phyloP scores from a whole-genome alignment of 1,140 invertebrate genomes.

The Atta texana region DNA sequence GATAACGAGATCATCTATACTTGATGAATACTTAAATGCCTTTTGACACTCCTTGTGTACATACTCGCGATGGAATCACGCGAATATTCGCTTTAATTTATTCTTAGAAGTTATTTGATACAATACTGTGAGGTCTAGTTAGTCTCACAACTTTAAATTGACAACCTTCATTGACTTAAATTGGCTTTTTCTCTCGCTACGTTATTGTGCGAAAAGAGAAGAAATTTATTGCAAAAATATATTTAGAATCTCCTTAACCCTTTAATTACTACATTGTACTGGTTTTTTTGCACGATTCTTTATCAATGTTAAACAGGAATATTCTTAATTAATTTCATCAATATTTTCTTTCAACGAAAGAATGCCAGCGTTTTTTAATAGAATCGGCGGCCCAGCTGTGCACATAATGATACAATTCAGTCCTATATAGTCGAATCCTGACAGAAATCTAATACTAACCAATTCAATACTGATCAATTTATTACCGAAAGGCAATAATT shows the following conservation, averaged over 20 bases:
- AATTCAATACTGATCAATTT: too few relatives aligned
- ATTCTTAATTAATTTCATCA: not conserved
- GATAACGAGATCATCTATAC: slow-evolving; percentile 62
- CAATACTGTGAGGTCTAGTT: not conserved
- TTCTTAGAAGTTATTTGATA: not conserved
- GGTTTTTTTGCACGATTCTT: not conserved
- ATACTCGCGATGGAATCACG: not conserved
- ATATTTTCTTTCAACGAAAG: not conserved
- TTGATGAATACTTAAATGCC: slow-evolving; percentile 43
- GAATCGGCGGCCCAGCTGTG: not conserved
- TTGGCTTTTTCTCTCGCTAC: not conserved
- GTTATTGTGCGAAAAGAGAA: not conserved
- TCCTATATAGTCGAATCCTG: not conserved
- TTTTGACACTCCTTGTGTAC: not conserved
- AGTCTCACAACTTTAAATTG: not conserved
- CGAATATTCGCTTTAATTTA: not conserved
- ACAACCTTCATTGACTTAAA: not conserved
- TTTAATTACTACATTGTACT: not conserved
- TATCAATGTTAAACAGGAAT: not conserved
- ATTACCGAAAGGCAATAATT: too few relatives aligned
- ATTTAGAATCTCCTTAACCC: not conserved
- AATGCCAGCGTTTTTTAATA: not conserved
- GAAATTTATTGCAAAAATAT: not conserved
- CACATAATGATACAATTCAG: not conserved
- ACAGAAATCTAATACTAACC: too few relatives aligned